Conservation (phyloP, 53 echinoderm and acorn worm genomes). For the Patiria pectinifera region DNA sequence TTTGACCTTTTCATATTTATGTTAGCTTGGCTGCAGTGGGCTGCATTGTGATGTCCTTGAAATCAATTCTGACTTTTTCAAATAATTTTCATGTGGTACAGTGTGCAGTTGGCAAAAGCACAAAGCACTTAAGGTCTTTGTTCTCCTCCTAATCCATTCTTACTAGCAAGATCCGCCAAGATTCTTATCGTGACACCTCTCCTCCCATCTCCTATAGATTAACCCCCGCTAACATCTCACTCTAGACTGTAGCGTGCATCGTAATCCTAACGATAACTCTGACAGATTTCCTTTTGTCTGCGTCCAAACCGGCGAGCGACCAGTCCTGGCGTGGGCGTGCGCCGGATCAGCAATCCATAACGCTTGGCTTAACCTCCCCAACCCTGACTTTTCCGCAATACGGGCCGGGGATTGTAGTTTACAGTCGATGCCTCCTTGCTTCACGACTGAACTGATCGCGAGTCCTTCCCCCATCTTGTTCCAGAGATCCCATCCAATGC, state of each 20-base stretch:
- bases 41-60: no score
- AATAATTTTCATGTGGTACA: no score
- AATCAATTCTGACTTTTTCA: no score
- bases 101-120: neutral
- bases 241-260: neutral
- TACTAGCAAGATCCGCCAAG: conserved; percentile 1
- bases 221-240: neutral
- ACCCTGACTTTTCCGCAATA: neutral
- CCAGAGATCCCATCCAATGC: conserved; percentile 18
- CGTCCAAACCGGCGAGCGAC: conserved; percentile 10
- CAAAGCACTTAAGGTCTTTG: neutral
- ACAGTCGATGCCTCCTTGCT: conserved; percentile 24
- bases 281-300: conserved; percentile 60
- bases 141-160: neutral
- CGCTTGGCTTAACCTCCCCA: conserved; percentile 29
- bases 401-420: neutral
- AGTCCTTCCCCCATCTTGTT: conserved; percentile 10
- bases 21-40: no score
- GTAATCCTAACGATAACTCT: conserved; percentile 26
- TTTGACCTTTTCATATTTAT: no score
- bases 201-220: neutral
- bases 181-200: conserved; percentile 45
- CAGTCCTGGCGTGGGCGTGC: conserved; percentile 11
- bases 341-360: conserved; percentile 39
- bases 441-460: conserved; percentile 48